phyloP scores from a whole-genome alignment of 2,888 invertebrate genomes.

The Drosophila formosana region DNA sequence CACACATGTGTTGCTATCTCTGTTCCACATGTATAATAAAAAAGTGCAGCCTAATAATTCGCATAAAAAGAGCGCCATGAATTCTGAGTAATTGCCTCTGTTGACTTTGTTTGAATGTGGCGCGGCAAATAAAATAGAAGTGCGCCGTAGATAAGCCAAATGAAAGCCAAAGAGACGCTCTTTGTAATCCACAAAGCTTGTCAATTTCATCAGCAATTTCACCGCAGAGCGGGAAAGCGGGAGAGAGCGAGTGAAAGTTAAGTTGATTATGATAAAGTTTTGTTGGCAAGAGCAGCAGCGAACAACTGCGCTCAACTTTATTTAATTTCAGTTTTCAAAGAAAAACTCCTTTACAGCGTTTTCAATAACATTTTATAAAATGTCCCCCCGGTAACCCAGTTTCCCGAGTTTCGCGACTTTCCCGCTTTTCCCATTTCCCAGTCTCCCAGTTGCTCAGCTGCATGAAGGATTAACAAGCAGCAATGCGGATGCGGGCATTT shows the following conservation, averaged over 20 bases:
- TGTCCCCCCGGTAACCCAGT: constrained; percentile 1
- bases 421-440: constrained; percentile 7
- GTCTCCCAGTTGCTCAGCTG: neutral
- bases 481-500: constrained; percentile 55
- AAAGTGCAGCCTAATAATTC: constrained; percentile 43
- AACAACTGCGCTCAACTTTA: constrained; percentile 4
- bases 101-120: constrained; percentile 24
- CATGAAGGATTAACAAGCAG: constrained; percentile 65
- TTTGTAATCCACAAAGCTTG: neutral
- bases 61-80: constrained; percentile 33
- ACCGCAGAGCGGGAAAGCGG: neutral
- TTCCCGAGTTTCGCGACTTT: neutral
- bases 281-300: neutral
- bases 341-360: constrained; percentile 5
- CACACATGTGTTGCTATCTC: neutral
- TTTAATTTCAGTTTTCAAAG: constrained; percentile 4
- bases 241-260: neutral
- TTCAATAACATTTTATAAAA: constrained; percentile 29
- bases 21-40: constrained; percentile 25
- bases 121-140: constrained; percentile 3
- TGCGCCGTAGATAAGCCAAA: neutral
- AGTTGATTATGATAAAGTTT: constrained; percentile 5
- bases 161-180: neutral
- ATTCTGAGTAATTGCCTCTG: constrained; percentile 42
- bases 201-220: neutral